Evolutionary conservation across 2,113 vertebrate species (phyloP), one percentile per base, ranked within the genome.

Genomic region (Lophura nycthemera): DNA sequence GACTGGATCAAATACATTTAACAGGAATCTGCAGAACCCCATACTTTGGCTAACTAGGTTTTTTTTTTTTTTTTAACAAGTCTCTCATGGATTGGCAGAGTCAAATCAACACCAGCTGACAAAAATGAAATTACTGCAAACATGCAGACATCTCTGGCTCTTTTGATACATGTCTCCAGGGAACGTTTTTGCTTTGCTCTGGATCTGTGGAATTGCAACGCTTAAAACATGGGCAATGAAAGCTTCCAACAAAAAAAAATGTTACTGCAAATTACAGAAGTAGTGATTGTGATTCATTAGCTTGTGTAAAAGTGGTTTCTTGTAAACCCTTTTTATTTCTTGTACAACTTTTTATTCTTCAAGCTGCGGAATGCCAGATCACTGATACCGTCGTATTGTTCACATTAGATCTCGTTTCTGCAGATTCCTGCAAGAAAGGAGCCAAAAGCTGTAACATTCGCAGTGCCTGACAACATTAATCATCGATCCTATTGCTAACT

Each of bases 141-240:
- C 16, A 12, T 42, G 61, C 11, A n/a, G 63, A 50, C 0, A 1
- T 16, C 54, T 30, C 3, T 57, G 47, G 3, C 1, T 47, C 67
- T 40, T 60, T 43, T 19, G 63, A n/a, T 42, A 24, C 0, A 0
- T 10, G 8, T 10, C 38, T 66, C 40, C 71, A 72, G 43, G 30
- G 34, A 85, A 42, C 4, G 7, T 12, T 64, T 63, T 56, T 63
- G 67, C 43, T 76, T 85, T 85, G 48, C 59, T 76, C 27, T 21
- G 25, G 48, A 15, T 40, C 24, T 4, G 67, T 38, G n/a, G 20
- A 88, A 45, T 2, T 34, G 1, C 6, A 8, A 11, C 21, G 19
- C 59, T 73, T 42, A 38, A 63, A 85, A 59, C 5, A 30, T 16
- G 17, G 69, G 45, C 13, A 21, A 19, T 19, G 15, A 25, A 29